These are phyloP conservation scores for Gadopsis marmoratus DNA, from an alignment of 2,797 vertebrate species.

Conservation along the genomic window DNA sequence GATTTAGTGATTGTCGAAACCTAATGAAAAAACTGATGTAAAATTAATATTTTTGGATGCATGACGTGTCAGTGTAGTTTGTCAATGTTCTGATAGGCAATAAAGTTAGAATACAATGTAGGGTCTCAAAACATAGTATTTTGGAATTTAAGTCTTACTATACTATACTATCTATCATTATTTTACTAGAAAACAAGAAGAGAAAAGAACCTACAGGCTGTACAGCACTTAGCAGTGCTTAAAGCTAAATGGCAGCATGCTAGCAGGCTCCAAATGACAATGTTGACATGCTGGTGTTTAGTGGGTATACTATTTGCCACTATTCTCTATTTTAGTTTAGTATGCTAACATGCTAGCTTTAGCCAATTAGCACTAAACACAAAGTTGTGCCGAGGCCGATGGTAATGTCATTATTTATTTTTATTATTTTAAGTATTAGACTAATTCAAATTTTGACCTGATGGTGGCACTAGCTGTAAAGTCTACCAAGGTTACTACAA, in stretches of 20 bases:
- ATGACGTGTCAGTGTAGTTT: not conserved
- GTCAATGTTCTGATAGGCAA: too few species aligned
- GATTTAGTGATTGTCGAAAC: not conserved
- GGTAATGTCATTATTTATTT: not conserved
- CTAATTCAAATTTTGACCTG: not conserved
- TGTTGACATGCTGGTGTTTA: not conserved
- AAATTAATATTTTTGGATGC: not conserved
- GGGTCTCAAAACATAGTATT: not conserved
- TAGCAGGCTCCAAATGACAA: not conserved
- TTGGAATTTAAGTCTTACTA: too few species aligned
- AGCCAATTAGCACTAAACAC: not conserved
- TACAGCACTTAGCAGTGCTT: not conserved
- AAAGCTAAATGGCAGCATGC: too few species aligned
- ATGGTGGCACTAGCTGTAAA: not conserved
- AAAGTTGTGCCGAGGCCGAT: not conserved
- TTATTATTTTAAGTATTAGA: too few species aligned
- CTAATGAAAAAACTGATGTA: not conserved
- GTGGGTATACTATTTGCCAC: not conserved
- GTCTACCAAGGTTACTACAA: not conserved
- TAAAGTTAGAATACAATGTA: not conserved
- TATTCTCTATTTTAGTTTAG: not conserved
- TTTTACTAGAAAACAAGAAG: not conserved
- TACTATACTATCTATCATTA: not conserved
- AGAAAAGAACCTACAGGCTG: not conserved
- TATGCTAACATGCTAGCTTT: not conserved